phyloP scores from a whole-genome alignment of 2,888 invertebrate genomes.

The Oscheius sp. region DNA sequence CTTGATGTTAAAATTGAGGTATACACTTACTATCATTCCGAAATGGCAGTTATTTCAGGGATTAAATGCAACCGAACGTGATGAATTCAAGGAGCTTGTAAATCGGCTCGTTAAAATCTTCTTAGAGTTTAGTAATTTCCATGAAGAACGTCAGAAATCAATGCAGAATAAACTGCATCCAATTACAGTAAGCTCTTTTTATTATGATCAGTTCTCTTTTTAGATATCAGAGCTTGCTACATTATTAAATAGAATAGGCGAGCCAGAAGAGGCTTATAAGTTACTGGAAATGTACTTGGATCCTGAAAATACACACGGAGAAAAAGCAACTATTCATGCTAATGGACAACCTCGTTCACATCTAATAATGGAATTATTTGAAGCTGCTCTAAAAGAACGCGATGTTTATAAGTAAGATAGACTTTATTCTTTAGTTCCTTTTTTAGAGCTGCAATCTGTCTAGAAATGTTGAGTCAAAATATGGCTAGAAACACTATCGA shows the following conservation, averaged over 20 bases:
- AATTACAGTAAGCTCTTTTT: slow-evolving; percentile 24
- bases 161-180: slow-evolving; percentile 51
- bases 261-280: slow-evolving; percentile 47
- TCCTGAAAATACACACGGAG: slow-evolving; percentile 37
- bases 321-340: slow-evolving; percentile 44
- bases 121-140: slow-evolving; percentile 57
- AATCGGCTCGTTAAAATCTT: slow-evolving; percentile 49
- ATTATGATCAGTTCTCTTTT: not conserved
- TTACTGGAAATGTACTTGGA: slow-evolving; percentile 47
- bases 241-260: slow-evolving; percentile 47
- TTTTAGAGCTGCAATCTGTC: slow-evolving; percentile 42
- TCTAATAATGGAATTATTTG: slow-evolving; percentile 48
- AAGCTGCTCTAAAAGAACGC: slow-evolving; percentile 41
- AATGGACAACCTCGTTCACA: slow-evolving; percentile 27
- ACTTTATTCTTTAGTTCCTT: not conserved
- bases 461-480: slow-evolving; percentile 46
- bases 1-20: slow-evolving; percentile 49
- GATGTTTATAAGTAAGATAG: slow-evolving; percentile 31
- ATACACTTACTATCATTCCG: not conserved
- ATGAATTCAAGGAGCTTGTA: slow-evolving; percentile 46
- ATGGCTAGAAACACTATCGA: slow-evolving; percentile 43
- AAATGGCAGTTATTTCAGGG: slow-evolving; percentile 37
- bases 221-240: slow-evolving; percentile 52
- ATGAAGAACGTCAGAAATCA: slow-evolving; percentile 38
- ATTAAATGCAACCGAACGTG: slow-evolving; percentile 39